phyloP scores from a whole-genome alignment of 2,113 vertebrate species.

The Mystacornis crossleyi region DNA sequence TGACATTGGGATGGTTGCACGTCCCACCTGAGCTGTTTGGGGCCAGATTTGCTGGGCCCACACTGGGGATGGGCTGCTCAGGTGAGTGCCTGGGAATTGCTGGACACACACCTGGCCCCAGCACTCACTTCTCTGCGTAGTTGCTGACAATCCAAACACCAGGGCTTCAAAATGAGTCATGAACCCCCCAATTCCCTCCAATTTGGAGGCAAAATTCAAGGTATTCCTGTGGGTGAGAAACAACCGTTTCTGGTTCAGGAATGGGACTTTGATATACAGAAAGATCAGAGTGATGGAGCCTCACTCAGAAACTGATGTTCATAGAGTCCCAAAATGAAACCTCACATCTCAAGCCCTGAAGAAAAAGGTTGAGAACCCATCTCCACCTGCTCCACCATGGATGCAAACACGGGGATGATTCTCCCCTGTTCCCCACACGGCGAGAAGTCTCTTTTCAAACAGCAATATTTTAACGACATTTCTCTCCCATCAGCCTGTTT shows the following conservation, averaged over 20 bases:
- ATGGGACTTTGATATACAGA: neutral
- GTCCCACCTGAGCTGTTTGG: neutral
- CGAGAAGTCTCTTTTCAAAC: neutral
- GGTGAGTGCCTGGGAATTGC: neutral
- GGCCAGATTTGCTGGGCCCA: neutral
- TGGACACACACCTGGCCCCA: neutral
- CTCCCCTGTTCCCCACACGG: rapidly evolving
- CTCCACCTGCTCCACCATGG: neutral
- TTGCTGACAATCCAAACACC: neutral
- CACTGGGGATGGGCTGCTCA: neutral
- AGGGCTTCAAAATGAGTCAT: neutral
- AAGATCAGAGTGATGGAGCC: neutral
- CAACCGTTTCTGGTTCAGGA: neutral
- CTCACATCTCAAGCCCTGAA: neutral
- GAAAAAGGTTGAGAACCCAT: rapidly evolving
- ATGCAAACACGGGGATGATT: rapidly evolving
- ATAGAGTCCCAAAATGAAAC: rapidly evolving
- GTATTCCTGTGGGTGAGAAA: neutral
- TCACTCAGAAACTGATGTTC: neutral
- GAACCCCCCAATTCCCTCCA: neutral
- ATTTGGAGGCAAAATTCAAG: no score
- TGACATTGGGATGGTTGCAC: rapidly evolving
- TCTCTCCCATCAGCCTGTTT: neutral
- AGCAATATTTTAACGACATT: neutral
- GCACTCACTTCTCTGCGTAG: neutral